These are phyloP conservation scores for Lepus europaeus DNA, from an alignment of 2,113 vertebrate genomes.

Conservation along the genomic window DNA sequence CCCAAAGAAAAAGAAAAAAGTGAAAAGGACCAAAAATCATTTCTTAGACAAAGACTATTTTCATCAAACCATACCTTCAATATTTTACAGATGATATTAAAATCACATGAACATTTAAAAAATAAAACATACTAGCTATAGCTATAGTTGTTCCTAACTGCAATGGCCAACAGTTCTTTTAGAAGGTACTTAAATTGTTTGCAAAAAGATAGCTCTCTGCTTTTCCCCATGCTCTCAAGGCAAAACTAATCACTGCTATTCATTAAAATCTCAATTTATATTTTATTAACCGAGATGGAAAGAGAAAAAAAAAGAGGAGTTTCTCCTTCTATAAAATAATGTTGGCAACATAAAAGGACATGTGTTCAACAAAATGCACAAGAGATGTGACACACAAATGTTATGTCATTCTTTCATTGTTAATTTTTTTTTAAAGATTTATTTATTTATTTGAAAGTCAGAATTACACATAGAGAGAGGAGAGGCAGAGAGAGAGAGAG, in stretches of 20 bases:
- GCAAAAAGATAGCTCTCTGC: background rate
- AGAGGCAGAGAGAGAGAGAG: no score
- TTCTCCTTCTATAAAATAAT: conserved; percentile 32
- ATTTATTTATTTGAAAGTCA: no score
- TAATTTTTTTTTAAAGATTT: background rate
- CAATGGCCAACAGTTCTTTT: conserved; percentile 18
- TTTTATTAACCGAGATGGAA: background rate
- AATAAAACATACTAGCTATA: conserved; percentile 8
- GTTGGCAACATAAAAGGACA: background rate
- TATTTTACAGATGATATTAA: conserved; percentile 28
- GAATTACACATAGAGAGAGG: no score
- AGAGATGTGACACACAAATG: background rate
- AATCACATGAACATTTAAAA: background rate
- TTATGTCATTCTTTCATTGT: background rate
- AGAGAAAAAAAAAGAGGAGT: background rate
- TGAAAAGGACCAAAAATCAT: background rate
- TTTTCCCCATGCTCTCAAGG: background rate
- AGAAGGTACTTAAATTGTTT: background rate
- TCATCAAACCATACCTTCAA: background rate
- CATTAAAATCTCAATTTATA: background rate
- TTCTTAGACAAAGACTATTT: conserved; percentile 25
- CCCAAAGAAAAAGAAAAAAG: background rate
- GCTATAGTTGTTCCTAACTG: background rate
- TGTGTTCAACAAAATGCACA: background rate
- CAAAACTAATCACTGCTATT: background rate